Conservation (phyloP, 2,797 vertebrate genomes). For the Myotis myotis region DNA sequence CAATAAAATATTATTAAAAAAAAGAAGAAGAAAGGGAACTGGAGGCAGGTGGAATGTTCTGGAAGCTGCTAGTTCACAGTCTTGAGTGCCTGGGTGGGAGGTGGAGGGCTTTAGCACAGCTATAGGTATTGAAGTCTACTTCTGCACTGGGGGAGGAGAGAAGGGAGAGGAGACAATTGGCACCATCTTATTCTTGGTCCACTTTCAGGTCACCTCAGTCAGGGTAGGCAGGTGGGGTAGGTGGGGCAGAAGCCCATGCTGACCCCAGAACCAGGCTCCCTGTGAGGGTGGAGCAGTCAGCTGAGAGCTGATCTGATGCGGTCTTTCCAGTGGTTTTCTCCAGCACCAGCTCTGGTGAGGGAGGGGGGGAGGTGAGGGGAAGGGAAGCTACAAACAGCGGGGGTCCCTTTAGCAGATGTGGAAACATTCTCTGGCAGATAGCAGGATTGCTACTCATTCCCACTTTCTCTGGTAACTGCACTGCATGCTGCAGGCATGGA, state of each 20-base stretch:
- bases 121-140: not conserved
- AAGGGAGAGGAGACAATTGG: not conserved
- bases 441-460: not conserved
- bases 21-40: not conserved
- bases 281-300: too few species aligned
- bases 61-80: not conserved
- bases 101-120: accelerated
- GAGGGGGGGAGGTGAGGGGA: too few species aligned
- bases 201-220: not conserved
- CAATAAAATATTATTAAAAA: too few species aligned
- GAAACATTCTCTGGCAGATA: not conserved
- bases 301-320: not conserved
- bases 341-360: too few species aligned
- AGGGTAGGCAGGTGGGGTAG: too few species aligned
- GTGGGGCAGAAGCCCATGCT: not conserved
- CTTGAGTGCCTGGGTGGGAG: too few species aligned
- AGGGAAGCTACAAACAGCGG: not conserved
- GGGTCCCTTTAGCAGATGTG: not conserved
- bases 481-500: not conserved
- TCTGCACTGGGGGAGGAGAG: not conserved
- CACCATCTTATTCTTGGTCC: not conserved
- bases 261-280: not conserved
- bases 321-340: too few species aligned
- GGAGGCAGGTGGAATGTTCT: not conserved
- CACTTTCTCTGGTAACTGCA: not conserved